Evolutionary conservation across 2,113 vertebrate genomes (phyloP), one percentile per base, ranked within the genome.

Genomic region (Sturnus vulgaris): DNA sequence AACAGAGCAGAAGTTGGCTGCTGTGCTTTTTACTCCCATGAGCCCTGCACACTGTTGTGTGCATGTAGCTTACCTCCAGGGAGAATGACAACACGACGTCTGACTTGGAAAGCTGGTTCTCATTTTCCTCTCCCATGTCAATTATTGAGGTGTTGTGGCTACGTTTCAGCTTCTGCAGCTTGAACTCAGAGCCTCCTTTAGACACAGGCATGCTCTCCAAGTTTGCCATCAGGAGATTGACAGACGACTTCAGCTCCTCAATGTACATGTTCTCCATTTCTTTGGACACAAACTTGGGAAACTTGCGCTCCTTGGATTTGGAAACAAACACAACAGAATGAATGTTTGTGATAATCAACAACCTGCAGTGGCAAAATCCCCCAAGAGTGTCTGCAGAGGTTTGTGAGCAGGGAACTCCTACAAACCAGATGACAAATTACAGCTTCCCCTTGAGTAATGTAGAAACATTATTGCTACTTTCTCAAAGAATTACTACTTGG

Each of bases 231-330:
- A 99, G 98, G 77, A 99, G 97, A 96, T 99, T 99, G 88, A 99
- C 99, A 1, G 99, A 99, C 0, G 99, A 99, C 82, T 99, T 99
- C 92, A 99, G 98, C 96, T 99, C 99, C 92, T 99, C 99, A 2
- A 99, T 99, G 97, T 97, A 99, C 99, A 99, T 99, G 94, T 98
- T 98, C 96, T 99, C 99, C 99, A 99, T 99, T 96, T 99, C 99
- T 97, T 99, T 99, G 76, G 99, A 99, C 49, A 99, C 96, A 70
- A 99, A 99, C 91, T 98, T 98, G 1, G 99, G 99, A 97, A 99
- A 99, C 97, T 98, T 99, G 83, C 99, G 99, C 60, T 99, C 99
- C 97, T 99, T 95, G 87, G 71, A 94, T 97, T 76, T 55, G 94
- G 95, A 97, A 83, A 88, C 33, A 88, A 95, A 92, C 86, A 30